Evolutionary conservation across 1,140 invertebrate species (phyloP).

Genomic region (Halictus rubicundus): DNA sequence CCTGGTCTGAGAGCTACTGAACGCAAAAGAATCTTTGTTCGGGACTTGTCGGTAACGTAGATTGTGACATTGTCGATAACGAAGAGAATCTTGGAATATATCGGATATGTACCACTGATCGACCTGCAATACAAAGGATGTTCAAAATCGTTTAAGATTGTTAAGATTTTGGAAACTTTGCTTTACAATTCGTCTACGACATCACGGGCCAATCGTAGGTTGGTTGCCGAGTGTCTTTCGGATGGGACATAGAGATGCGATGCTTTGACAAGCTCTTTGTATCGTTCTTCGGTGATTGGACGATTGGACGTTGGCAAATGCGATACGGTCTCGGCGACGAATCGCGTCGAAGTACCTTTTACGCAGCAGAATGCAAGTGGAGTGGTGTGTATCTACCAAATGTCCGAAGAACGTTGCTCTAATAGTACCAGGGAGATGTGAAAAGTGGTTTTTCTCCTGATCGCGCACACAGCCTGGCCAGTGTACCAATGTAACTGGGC

Average conservation of each 20-base stretch:
- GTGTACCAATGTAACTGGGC: constrained; percentile 19
- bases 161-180: background rate
- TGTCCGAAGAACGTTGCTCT: constrained; percentile 28
- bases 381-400: constrained; percentile 19
- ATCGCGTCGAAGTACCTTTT: constrained; percentile 12
- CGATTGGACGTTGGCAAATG: constrained; percentile 26
- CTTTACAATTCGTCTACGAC: background rate
- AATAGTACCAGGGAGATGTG: constrained; percentile 4
- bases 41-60: too few relatives aligned
- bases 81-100: too few relatives aligned
- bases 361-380: constrained; percentile 22
- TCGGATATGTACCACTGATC: too few relatives aligned
- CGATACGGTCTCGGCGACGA: constrained; percentile 13
- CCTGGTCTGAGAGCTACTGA: too few relatives aligned
- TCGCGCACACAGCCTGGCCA: constrained; percentile 9
- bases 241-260: background rate
- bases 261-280: constrained; percentile 6
- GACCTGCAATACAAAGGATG: too few relatives aligned
- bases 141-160: too few relatives aligned
- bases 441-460: constrained; percentile 39
- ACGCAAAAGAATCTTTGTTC: too few relatives aligned
- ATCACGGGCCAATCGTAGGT: background rate
- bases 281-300: constrained; percentile 24
- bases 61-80: too few relatives aligned
- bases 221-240: constrained; percentile 23